These are phyloP conservation scores for Apostichopus californicus DNA, from an alignment of 35 echinoderm and acorn worm species.

Conservation along the genomic window DNA sequence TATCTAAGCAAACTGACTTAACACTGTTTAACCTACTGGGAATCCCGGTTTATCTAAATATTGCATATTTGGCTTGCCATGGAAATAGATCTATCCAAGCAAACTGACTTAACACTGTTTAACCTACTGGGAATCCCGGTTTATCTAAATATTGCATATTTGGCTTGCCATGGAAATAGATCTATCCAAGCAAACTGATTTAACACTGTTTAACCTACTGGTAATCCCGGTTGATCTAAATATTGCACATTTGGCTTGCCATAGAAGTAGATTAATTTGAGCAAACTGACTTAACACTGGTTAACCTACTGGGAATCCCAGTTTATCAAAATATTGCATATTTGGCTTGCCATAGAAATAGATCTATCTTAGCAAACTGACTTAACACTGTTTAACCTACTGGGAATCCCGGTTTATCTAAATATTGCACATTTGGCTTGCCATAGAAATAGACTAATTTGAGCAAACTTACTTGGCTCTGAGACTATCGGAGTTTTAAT, in stretches of 20 bases:
- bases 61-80: not conserved
- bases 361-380: not conserved
- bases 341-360: not conserved
- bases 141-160: no score
- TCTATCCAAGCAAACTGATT: no score
- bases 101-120: no score
- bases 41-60: no score
- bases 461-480: constrained; percentile 43
- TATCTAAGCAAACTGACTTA: not conserved
- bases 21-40: not conserved
- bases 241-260: no score
- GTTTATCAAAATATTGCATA: no score
- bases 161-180: no score
- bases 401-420: not conserved
- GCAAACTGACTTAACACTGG: not conserved
- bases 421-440: not conserved
- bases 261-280: no score
- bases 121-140: no score
- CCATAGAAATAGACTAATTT: not conserved
- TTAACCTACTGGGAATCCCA: not conserved
- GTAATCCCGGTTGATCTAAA: no score
- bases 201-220: no score
- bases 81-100: no score
- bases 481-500: constrained; percentile 50
- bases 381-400: not conserved